Conservation (phyloP, 1,140 invertebrate species). For the Papilio glaucus region DNA sequence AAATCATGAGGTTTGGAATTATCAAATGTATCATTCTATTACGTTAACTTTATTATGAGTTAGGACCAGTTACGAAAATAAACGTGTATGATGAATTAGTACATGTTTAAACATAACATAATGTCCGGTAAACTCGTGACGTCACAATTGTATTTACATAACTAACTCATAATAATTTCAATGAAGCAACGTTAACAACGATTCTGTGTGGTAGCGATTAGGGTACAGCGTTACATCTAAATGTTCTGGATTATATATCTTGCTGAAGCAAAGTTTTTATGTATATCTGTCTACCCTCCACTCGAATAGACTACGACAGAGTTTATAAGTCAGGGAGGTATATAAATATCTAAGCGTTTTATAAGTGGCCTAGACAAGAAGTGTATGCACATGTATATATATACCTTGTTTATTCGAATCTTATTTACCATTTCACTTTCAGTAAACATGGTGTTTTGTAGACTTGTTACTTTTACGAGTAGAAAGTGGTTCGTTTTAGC, state of each 20-base stretch:
- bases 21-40: neutral
- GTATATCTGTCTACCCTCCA: too few relatives aligned
- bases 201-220: conserved; percentile 9
- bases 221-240: too few relatives aligned
- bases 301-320: too few relatives aligned
- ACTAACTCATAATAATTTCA: conserved; percentile 14
- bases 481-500: conserved; percentile 15
- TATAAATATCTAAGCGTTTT: too few relatives aligned
- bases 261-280: too few relatives aligned
- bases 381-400: too few relatives aligned
- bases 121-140: neutral
- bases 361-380: too few relatives aligned
- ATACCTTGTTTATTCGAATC: neutral
- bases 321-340: too few relatives aligned
- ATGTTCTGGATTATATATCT: too few relatives aligned
- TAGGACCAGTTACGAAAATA: conserved; percentile 5
- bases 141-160: conserved; percentile 7
- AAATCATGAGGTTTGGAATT: neutral
- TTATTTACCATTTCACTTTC: neutral
- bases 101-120: neutral
- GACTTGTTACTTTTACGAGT: conserved; percentile 4
- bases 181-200: neutral
- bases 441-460: neutral
- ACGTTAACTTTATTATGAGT: neutral
- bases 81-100: conserved; percentile 3